Evolutionary conservation across 2,888 invertebrate genomes (phyloP), one percentile per base, ranked within the genome.

Genomic region (Hedya salicella): DNA sequence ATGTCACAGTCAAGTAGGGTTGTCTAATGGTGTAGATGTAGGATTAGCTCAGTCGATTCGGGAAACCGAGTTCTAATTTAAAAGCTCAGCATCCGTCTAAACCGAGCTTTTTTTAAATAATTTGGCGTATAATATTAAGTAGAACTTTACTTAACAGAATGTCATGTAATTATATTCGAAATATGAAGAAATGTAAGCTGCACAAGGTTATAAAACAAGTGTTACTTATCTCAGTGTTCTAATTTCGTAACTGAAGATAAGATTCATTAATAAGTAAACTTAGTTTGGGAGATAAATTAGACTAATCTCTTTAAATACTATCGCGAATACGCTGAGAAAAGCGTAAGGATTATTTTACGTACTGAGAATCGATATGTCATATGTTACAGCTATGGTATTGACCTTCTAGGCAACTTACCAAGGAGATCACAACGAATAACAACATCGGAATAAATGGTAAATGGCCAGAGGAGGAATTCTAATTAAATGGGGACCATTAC

Each of bases 1-100:
- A 69, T 50, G 69, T 67, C 60, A 70, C 52, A 17, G 54, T 30
- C 44, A 44, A 48, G 59, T 67, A 68, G 64, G 62, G 66, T 59
- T 62, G 62, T 36, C 53, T 57, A 46, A 46, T 57, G 32, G 57
- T 48, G 48, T 30, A 17, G 56, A 56, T 42, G 54, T 56, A 56
- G 56, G 56, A 56, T 56, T 30, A 16, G 42, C 30, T 42, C 6
- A 44, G 21, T 6, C 16, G 30, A 25, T 56, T 56, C 42, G 56
- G 42, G 21, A 44, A 56, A 42, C 52, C 32, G 32, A 32, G 52
- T 17, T 14, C 52, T 52, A 13, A 52, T 52, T 52, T 36, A 36
- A 30, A 6, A 3, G 30, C 30, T 50, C 30, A 30, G 14, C 30
- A 50, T 50, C 49, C 49, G 49, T 16, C 49, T 36, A 2, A 9